Evolutionary conservation across 1,140 invertebrate species (phyloP).

Genomic region (Drusus annulatus): DNA sequence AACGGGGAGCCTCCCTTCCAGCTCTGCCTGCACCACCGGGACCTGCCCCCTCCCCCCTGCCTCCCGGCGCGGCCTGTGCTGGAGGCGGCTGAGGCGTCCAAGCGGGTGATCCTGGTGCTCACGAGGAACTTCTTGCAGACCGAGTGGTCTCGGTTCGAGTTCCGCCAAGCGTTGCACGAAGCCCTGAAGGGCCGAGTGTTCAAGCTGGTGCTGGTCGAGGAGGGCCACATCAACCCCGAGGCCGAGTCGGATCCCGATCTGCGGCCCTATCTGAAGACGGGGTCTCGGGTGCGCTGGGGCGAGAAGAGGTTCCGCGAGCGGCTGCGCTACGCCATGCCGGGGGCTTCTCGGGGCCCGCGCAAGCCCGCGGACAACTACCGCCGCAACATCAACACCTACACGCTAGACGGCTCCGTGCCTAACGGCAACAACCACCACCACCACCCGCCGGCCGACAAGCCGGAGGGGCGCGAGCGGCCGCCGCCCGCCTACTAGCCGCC

Average conservation of each 20-base stretch:
- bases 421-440: constrained; percentile 72
- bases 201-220: constrained; percentile 90
- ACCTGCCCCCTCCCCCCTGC: constrained; percentile 81
- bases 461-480: constrained; percentile 67
- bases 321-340: constrained; percentile 89
- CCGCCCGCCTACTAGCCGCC: constrained; percentile 69
- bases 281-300: constrained; percentile 87
- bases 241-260: constrained; percentile 90
- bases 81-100: constrained; percentile 89
- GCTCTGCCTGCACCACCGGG: constrained; percentile 89
- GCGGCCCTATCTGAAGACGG: constrained; percentile 89
- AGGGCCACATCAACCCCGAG: constrained; percentile 83
- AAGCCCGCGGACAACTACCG: constrained; percentile 74
- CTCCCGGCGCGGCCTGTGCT: constrained; percentile 84
- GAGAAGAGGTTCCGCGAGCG: constrained; percentile 95
- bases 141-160: constrained; percentile 89
- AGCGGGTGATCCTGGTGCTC: constrained; percentile 84
- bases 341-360: constrained; percentile 63
- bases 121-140: constrained; percentile 89
- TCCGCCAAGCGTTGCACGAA: constrained; percentile 88
- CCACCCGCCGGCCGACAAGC: constrained; percentile 69
- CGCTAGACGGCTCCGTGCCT: constrained; percentile 76
- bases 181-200: constrained; percentile 86
- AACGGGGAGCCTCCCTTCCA: constrained; percentile 81
- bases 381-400: constrained; percentile 85